Evolutionary conservation across 2,888 invertebrate species (phyloP), one percentile per base, ranked within the genome.

Genomic region (Euclidia mi): DNA sequence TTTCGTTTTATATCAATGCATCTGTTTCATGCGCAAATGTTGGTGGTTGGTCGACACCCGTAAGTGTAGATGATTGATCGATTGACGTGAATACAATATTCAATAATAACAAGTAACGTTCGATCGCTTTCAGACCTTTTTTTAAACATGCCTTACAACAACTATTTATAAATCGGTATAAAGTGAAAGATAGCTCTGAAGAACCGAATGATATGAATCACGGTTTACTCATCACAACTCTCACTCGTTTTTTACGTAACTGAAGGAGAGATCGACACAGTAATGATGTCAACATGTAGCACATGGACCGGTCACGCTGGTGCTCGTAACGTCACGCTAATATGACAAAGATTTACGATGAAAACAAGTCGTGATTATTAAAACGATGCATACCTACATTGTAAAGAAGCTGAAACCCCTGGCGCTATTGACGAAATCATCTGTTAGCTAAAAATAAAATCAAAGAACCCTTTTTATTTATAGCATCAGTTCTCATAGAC

Each of bases 1-100:
- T 59, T 53, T 47, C 29, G 20, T 63, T 50, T 51, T 47, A 10
- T 11, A 44, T 15, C 25, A 31, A 52, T 40, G 15, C 37, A 18
- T 40, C 29, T 31, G 35, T 34, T 35, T 14, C 25, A 37, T 18
- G 43, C 29, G 40, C 14, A 14, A 46, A 20, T 6, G 43, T 35
- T 6, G 18, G 41, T 28, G 31, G 45, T 20, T 28, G 25, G 11
- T 42, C 18, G 38, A n/a, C 31, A 18, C 15, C 35, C 25, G 12
- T 42, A 43, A 50, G 14, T 41, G 31, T 56, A 34, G 37, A 38
- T 29, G 17, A 47, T 28, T 11, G 9, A 28, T 28, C 12, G 28
- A 28, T 28, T 28, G 25, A 28, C 41, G 25, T 10, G 14, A 14
- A 28, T 25, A n/a, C 37, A 3, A 1, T 38, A 11, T 40, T 40